phyloP scores from a whole-genome alignment of 2,888 invertebrate genomes.

The Hydriomena furcata region DNA sequence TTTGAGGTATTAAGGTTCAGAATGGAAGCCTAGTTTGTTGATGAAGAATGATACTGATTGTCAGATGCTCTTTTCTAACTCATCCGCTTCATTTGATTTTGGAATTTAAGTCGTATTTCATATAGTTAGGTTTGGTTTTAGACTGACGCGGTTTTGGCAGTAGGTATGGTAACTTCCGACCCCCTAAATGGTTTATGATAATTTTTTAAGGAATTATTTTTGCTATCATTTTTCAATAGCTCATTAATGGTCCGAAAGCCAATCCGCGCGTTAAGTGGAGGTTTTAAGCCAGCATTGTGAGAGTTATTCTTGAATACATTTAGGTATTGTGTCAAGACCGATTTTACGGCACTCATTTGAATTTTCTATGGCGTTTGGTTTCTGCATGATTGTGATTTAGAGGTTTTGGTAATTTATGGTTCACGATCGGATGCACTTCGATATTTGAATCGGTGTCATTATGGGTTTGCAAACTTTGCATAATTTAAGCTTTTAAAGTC shows the following conservation, averaged over 20 bases:
- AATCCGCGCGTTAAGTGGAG: slow-evolving; percentile 69
- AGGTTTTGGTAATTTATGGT: slow-evolving; percentile 65
- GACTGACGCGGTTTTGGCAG: slow-evolving; percentile 31
- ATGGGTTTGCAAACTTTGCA: slow-evolving; percentile 36
- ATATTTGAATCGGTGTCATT: slow-evolving; percentile 51
- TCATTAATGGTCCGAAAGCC: slow-evolving; percentile 72
- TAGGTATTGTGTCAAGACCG: slow-evolving; percentile 69
- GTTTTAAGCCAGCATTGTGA: slow-evolving; percentile 57
- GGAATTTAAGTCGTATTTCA: slow-evolving; percentile 8
- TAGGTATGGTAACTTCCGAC: slow-evolving; percentile 65
- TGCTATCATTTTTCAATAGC: slow-evolving; percentile 83
- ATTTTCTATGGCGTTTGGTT: slow-evolving; percentile 67
- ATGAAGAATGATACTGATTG: slow-evolving; percentile 43
- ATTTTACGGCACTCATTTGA: slow-evolving; percentile 79
- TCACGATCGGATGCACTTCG: slow-evolving; percentile 54
- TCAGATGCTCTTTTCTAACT: slow-evolving; percentile 54
- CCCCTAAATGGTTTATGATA: slow-evolving; percentile 76
- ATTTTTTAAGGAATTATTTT: slow-evolving; percentile 75
- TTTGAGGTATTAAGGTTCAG: slow-evolving; percentile 14
- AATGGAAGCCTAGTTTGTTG: slow-evolving; percentile 19
- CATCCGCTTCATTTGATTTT: slow-evolving; percentile 6
- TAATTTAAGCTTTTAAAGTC: slow-evolving; percentile 16
- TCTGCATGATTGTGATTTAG: slow-evolving; percentile 82
- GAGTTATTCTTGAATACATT: slow-evolving; percentile 55
- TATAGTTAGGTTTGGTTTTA: not conserved